Base-by-base conservation (phyloP, 37 sponge, comb jelly and placozoan genomes). In the Crambe crambe region DNA sequence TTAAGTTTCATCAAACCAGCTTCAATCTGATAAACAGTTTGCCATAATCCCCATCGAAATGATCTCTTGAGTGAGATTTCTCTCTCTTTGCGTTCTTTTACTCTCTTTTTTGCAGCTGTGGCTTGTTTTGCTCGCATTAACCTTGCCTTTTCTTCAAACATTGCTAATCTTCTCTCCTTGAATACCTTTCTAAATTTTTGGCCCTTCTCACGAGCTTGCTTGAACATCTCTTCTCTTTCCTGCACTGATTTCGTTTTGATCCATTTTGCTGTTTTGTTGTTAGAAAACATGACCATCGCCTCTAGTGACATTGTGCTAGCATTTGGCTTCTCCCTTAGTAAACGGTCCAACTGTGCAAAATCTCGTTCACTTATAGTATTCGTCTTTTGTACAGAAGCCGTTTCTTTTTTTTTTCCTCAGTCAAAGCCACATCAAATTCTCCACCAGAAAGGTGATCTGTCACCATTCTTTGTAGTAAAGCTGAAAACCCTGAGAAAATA, bases 251-350 rank as follows among this genome's bases (percentile, higher is more conserved):
- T 63, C 9, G 64, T 63, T 63, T 63, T 10, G 8, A 63, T n/a
- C 64, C 64, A 63, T 8, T 10, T 22, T 9, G 64, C 64, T 63
- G 64, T 63, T 29, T 63, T 63, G 26, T 63, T 63, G 26, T 63
- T 63, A 26, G 64, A 10, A 63, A 63, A 63, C 64, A 63, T 63
- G 26, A 63, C 26, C 64, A 63, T 63, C n/a, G 25, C 64, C 27
- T 63, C 64, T n/a, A 63, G n/a, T 22, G 64, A 63, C 64, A 63
- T 10, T 9, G 64, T 63, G 26, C 27, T 63, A 36, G 70, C 70
- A 68, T 68, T 76, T 21, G 85, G 85, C 37, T 85, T 85, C 37
- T 85, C 78, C 9, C 72, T 3, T 60, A 77, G 51, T 3, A 77
- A 42, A 3, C 78, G 71, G 37, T 85, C 85, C 31, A 85, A 58